These are phyloP conservation scores for Progne subis DNA, from an alignment of 2,113 vertebrate species.

Conservation along the genomic window DNA sequence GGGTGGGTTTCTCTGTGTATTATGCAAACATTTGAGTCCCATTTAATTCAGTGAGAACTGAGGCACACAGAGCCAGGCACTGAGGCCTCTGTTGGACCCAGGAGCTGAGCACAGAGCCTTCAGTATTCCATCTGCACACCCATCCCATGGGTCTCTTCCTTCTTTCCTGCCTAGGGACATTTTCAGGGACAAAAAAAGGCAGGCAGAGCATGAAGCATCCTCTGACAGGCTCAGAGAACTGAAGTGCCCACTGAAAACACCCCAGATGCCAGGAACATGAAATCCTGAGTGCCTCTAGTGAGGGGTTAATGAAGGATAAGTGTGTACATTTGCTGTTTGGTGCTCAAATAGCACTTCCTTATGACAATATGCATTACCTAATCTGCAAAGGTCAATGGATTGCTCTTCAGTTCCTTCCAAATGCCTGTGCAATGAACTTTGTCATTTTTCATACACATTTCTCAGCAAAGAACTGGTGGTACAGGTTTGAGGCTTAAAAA, in stretches of 20 bases:
- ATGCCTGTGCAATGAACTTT: constrained; percentile 43
- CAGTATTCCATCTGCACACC: not conserved
- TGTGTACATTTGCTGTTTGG: constrained; percentile 34
- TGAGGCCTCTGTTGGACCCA: not conserved
- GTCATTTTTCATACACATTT: constrained; percentile 6
- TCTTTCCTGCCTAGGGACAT: not conserved
- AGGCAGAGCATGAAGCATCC: not conserved
- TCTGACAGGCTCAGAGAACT: not conserved
- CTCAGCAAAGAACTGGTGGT: constrained; percentile 24
- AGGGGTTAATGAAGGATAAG: constrained; percentile 11
- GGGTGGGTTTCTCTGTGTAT: not conserved
- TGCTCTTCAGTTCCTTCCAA: constrained; percentile 37
- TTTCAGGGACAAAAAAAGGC: not conserved
- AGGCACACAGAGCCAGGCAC: not conserved
- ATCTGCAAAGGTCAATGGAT: constrained; percentile 48
- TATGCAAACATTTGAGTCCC: not conserved
- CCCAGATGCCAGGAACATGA: not conserved
- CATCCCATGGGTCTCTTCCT: not conserved
- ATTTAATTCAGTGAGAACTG: not conserved
- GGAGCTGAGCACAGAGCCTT: not conserved
- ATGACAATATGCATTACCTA: constrained; percentile 17
- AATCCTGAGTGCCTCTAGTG: not conserved
- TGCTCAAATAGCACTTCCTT: constrained; percentile 59
- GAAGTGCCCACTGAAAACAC: not conserved
- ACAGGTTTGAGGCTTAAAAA: constrained; percentile 24